Conservation (phyloP, 2,888 invertebrate genomes). For the Ptilodon capucinus region DNA sequence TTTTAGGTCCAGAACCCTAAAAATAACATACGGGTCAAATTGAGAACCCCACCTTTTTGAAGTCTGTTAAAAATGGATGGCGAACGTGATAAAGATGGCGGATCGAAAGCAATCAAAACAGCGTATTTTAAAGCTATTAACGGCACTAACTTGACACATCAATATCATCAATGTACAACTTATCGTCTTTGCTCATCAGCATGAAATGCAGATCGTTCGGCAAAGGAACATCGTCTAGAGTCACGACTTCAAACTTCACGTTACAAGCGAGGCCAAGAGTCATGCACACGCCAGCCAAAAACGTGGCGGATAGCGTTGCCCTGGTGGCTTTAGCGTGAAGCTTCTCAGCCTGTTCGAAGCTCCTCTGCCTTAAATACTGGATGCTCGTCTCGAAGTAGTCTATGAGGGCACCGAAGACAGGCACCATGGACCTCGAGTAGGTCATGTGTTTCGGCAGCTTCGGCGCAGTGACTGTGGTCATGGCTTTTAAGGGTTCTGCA, state of each 20-base stretch:
- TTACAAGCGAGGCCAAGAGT: slow-evolving; percentile 60
- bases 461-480: slow-evolving; percentile 43
- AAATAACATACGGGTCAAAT: no score
- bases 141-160: slow-evolving; percentile 63
- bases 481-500: no score
- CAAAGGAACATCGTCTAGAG: slow-evolving; percentile 53
- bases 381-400: slow-evolving; percentile 65
- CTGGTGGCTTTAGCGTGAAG: slow-evolving; percentile 46
- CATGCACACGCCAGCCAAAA: slow-evolving; percentile 57
- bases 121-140: no score
- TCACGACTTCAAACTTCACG: slow-evolving; percentile 72
- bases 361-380: slow-evolving; percentile 51
- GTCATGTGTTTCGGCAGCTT: slow-evolving; percentile 52
- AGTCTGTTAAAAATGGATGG: no score
- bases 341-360: slow-evolving; percentile 53
- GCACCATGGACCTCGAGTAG: slow-evolving; percentile 58
- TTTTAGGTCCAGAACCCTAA: no score
- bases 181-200: slow-evolving; percentile 66
- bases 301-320: slow-evolving; percentile 53
- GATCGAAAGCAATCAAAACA: no score
- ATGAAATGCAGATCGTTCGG: slow-evolving; percentile 65
- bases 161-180: slow-evolving; percentile 70
- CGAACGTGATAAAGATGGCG: no score
- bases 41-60: no score
- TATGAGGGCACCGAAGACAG: slow-evolving; percentile 61